Base-by-base conservation (phyloP, 2,113 vertebrate genomes). In the Eudyptes chrysolophus region DNA sequence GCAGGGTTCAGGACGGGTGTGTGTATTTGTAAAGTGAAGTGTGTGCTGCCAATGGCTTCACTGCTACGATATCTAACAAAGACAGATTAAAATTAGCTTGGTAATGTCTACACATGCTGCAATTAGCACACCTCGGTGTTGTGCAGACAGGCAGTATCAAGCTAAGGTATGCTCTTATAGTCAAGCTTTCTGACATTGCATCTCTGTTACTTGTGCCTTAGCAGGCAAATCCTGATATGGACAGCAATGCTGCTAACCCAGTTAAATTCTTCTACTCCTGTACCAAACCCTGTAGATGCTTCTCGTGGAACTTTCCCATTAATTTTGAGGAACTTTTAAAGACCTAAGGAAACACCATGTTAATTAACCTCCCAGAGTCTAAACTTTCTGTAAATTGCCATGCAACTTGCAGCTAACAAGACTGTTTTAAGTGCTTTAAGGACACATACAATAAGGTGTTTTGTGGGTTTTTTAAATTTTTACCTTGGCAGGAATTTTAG, bases 401-500 rank as follows among this genome's bases (percentile, higher is more conserved):
- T 7, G 7, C 3, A 69, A 54, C 72, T 90, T 52, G 32, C 57
- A 87, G 34, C 27, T 82, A 92, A 61, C 49, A 77, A 58, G n/a
- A 93, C 7, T 65, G 55, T 36, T 75, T 78, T 32, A 77, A 57
- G 18, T 65, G 38, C 42, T 42, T 16, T 42, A 42, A 83, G n/a
- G 9, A 27, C 15, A 21, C 5, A 2, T 61, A 65, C 4, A 77
- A 70, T 42, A 27, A 49, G 16, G 7, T 14, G 9, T 30, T 42
- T 42, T 61, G 22, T n/a, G 58, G 11, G 21, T 6, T 42, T 29
- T 48, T 19, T 46, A 5, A 25, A 62, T 44, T 84, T 97, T 98
- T 92, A 99, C 99, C 99, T 99, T 99, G 52, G 99, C 99, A 51
- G 99, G 99, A 95, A 99, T 99, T 98, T 99, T 99, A 60, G 99